Percentiles rank a stretch among this genome's conserved stretches.
Conservation (phyloP, 2,113 vertebrate species). For the Melanostigma gelatinosum region DNA sequence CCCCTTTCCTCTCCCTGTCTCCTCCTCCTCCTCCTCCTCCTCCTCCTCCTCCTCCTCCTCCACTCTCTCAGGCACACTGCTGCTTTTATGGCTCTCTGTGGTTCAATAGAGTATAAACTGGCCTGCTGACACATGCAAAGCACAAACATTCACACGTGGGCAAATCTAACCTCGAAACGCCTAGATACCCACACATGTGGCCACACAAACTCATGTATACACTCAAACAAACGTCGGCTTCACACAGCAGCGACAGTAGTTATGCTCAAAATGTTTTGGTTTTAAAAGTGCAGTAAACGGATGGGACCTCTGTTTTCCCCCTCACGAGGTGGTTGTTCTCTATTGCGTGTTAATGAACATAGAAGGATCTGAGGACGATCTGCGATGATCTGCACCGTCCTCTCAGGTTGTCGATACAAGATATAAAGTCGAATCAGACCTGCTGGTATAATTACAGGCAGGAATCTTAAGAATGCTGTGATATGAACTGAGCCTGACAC, state of each 20-base stretch:
- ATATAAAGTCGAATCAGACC: constrained; percentile 63
- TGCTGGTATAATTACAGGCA: constrained; percentile 66
- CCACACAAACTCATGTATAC: constrained; percentile 18
- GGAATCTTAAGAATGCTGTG: constrained; percentile 78
- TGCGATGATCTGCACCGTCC: constrained; percentile 33
- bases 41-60: constrained; percentile 35
- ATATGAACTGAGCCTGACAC: constrained; percentile 67
- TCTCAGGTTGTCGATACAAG: constrained; percentile 43
- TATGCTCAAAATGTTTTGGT: constrained; percentile 28
- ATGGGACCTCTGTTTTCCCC: constrained; percentile 14
- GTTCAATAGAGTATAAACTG: constrained; percentile 59
- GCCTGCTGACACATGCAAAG: constrained; percentile 71
- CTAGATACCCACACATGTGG: constrained; percentile 48
- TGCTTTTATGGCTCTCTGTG: constrained; percentile 70
- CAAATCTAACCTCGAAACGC: constrained; percentile 57
- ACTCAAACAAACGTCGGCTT: constrained; percentile 9
- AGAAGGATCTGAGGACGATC: constrained; percentile 37
- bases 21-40: constrained; percentile 2
- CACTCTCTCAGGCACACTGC: constrained; percentile 42
- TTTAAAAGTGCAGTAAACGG: constrained; percentile 31
- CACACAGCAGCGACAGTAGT: constrained; percentile 24
- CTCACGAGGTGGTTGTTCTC: constrained; percentile 3
- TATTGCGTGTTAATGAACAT: background rate
- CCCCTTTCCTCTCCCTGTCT: constrained; percentile 51
- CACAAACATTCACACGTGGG: constrained; percentile 43